Base-by-base conservation (phyloP, 2,888 invertebrate genomes). In the Macropis europaea region DNA sequence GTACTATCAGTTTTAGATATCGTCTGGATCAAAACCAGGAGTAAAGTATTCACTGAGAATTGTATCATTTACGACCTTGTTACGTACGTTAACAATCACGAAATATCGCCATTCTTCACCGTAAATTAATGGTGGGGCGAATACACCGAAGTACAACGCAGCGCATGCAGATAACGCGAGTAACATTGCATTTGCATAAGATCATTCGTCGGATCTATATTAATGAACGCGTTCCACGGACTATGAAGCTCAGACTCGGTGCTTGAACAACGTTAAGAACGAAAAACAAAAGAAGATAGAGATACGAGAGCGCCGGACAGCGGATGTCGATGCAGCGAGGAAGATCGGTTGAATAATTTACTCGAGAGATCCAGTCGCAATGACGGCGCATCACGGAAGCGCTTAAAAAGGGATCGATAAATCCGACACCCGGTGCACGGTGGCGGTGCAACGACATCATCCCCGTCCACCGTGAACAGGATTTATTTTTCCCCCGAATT, bases 401-500 rank as follows among this genome's bases (percentile, higher is more conserved):
- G 19, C 11, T 57, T 38, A 52, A 57, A 50, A 57, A 2, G n/a
- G 43, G 30, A 38, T 52, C 57, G 28, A 52, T 50, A 32, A 26
- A 57, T 71, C 45, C 42, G 22, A 45, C 71, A 38, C 42, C 42
- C 40, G 54, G 24, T 28, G 28, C 24, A n/a, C n/a, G n/a, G n/a
- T n/a, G n/a, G n/a, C n/a, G n/a, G n/a, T n/a, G n/a, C 19, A 34
- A 50, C 17, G 9, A 11, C 32, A 11, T 32, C 26, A 30, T 47
- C 15, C 26, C 32, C 19, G 3, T 5, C 50, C 26, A 2, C 13
- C 43, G 15, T 11, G 11, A 13, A 17, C 28, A 13, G 43, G 42
- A 72, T 72, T 59, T 63, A 64, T 73, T 40, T 32, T 22, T 3
- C 7, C 9, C 28, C 52, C 38, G 34, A 59, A 30, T 73, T 72